Evolutionary conservation across 2,113 vertebrate genomes (phyloP), one percentile per base, ranked within the genome.

Genomic region (Brachyistius frenatus): DNA sequence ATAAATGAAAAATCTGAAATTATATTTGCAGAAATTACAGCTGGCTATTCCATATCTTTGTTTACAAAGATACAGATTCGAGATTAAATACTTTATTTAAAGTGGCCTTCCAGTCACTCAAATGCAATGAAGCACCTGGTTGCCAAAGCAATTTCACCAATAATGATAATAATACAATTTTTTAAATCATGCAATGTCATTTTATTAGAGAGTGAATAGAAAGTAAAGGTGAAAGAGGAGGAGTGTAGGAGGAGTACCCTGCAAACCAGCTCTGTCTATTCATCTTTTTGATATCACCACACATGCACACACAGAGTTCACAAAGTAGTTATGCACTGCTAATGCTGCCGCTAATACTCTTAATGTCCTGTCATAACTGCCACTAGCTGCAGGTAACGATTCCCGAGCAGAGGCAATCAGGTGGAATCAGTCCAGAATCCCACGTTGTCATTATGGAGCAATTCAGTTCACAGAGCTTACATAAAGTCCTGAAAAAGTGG

Each of bases 11-110:
- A 73, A 35, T 54, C 66, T n/a, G 49, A 76, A 85, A 88, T 88
- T 10, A 66, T 5, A 78, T 85, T 87, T 78, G 73, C 11, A 14
- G 55, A 55, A 85, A 78, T 58, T 73, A 54, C 57, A 74, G 23
- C 33, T 62, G 13, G 75, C 16, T 30, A 80, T 70, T 52, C n/a
- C 46, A 82, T 82, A 83, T 66, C 47, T 79, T 71, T 87, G 81
- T 84, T 88, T 73, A 57, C 71, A 11, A n/a, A 72, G 30, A 14
- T 2, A 23, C 37, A 60, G 11, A 16, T 44, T 66, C 60, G 31
- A 32, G 61, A 57, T 33, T n/a, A 5, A 3, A 66, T 58, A 49
- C 16, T 37, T 49, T 15, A 5, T 8, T 77, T 31, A 30, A 37
- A 32, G 35, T 35, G 52, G 10, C 65, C 60, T 72, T 52, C 33